Evolutionary conservation across 2,888 invertebrate species (phyloP), one percentile per base, ranked within the genome.

Genomic region (Lucinisca nassula): DNA sequence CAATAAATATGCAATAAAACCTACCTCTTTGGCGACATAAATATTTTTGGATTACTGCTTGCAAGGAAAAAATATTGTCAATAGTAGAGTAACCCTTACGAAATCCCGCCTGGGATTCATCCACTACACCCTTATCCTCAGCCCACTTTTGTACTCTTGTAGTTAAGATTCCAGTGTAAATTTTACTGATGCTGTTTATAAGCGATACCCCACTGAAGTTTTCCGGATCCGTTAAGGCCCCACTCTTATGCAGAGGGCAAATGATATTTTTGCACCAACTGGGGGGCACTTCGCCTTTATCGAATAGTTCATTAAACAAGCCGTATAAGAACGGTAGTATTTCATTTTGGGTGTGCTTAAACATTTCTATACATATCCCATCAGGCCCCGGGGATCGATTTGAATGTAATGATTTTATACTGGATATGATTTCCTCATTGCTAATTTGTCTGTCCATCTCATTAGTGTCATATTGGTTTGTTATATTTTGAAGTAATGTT

Each of bases 351-450:
- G 76, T 67, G 1, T 67, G 45, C 61, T 82, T 82, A 17, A 61
- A 61, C 37, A 82, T 77, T 82, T 82, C 82, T 49, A 27, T n/a
- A 40, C 51, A 49, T 12, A 82, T 51, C 17, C 77, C 82, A 79
- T 79, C 79, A 3, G 79, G 77, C 37, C 77, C 76, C 32, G 82
- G 58, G n/a, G 79, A 67, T 78, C 30, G 21, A 67, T 67, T 78
- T 27, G 61, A 37, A 37, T 67, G 61, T 38, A 78, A 17, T 24
- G 61, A 61, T 67, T 61, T 61, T 35, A 78, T 38, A 67, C 78
- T 78, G n/a, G 30, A 24, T 40, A 38, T 78, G 40, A 78, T 67
- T 67, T 78, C 78, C 17, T 78, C 40, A 55, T 61, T 38, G 21
- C 21, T 55, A 17, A 78, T 78, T 17, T 38, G 55, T n/a, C 55